Evolutionary conservation across 1,140 invertebrate species (phyloP).

Genomic region (Papilio aristodemus): DNA sequence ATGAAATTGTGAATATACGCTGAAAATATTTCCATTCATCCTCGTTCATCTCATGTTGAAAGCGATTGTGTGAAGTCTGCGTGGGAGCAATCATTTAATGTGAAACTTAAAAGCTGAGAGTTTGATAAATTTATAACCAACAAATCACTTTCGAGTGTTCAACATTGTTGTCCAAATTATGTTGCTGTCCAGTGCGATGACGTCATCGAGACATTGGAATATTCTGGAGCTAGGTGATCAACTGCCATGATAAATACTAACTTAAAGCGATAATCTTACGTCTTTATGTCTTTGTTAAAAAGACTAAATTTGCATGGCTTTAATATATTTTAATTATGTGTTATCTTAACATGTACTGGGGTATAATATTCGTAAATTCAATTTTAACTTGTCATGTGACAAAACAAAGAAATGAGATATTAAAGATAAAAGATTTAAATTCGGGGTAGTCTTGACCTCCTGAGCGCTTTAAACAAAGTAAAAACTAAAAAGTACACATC

Average conservation of each 20-base stretch:
- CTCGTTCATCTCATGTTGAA: constrained; percentile 3
- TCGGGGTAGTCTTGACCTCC: too few relatives aligned
- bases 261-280: neutral
- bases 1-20: neutral
- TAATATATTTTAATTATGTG: neutral
- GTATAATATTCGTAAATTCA: too few relatives aligned
- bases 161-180: neutral
- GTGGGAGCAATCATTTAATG: neutral
- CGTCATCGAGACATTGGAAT: neutral
- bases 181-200: neutral
- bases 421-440: too few relatives aligned
- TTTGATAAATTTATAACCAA: neutral
- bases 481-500: too few relatives aligned
- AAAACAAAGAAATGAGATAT: too few relatives aligned
- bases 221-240: neutral
- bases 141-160: neutral
- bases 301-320: neutral
- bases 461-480: too few relatives aligned
- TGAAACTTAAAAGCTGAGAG: neutral
- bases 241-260: neutral
- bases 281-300: neutral
- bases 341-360: too few relatives aligned
- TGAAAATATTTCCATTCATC: constrained; percentile 1
- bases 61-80: neutral
- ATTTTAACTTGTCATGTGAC: too few relatives aligned